Evolutionary conservation across 2,113 vertebrate species (phyloP).

Genomic region (Henicopernis longicauda): DNA sequence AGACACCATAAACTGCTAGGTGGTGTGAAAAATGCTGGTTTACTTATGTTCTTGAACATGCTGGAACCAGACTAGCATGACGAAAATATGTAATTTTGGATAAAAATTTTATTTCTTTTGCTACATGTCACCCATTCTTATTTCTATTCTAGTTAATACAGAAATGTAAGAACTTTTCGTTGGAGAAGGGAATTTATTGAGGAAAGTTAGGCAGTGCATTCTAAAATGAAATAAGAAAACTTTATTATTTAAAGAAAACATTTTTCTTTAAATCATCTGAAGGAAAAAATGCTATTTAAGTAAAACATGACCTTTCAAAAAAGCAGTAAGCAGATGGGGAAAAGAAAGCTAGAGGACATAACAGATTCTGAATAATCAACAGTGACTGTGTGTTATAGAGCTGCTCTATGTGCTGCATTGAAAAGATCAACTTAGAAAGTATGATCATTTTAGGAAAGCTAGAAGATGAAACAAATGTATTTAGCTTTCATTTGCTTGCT

Average conservation of each 20-base stretch:
- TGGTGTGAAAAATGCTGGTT: neutral
- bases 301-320: neutral
- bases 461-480: neutral
- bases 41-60: neutral
- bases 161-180: neutral
- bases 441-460: neutral
- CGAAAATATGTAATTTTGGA: neutral
- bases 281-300: neutral
- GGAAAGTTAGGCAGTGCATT: neutral
- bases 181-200: neutral
- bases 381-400: neutral
- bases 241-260: neutral
- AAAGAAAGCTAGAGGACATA: neutral
- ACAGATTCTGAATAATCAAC: neutral
- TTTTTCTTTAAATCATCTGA: neutral
- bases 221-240: neutral
- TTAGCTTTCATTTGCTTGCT: neutral
- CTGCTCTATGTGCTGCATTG: neutral
- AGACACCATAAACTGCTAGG: neutral
- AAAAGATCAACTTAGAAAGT: neutral
- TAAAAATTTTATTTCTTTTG: constrained; percentile 15
- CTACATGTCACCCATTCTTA: constrained; percentile 3
- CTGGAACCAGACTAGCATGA: constrained; percentile 34
- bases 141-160: constrained; percentile 35
- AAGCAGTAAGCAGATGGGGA: neutral